A percentile compares a stretch with the other conserved stretches of the same genome.
Conservation (phyloP, 2,113 vertebrate species). For the Sylvietta virens region DNA sequence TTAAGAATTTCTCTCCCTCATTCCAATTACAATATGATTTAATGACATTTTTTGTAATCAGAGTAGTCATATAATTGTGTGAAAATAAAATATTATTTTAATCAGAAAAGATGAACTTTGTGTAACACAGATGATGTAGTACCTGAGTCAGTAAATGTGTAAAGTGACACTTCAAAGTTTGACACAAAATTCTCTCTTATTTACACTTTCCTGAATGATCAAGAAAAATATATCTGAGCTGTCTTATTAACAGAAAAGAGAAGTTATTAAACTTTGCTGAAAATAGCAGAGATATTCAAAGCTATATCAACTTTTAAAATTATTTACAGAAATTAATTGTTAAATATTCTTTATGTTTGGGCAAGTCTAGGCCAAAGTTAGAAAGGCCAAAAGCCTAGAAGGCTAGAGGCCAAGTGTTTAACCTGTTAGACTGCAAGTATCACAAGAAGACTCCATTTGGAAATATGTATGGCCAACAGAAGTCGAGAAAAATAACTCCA, state of each 20-base stretch:
- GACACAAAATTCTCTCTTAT: not conserved
- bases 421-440: not conserved
- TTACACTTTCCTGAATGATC: not conserved
- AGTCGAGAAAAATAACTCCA: not conserved
- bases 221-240: not conserved
- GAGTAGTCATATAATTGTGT: not conserved
- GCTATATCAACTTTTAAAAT: not conserved
- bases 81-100: not conserved
- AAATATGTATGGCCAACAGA: not conserved
- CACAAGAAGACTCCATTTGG: not conserved
- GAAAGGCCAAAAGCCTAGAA: not conserved
- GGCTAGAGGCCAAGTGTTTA: not conserved
- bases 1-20: not conserved
- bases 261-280: not conserved
- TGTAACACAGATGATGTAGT: not conserved
- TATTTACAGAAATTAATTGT: not conserved
- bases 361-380: not conserved
- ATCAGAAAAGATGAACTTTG: not conserved
- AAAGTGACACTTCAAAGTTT: not conserved
- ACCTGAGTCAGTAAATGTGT: not conserved
- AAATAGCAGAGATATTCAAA: not conserved
- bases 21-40: not conserved
- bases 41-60: not conserved
- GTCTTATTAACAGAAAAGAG: not conserved
- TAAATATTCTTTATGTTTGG: not conserved